A percentile compares a stretch with the other conserved stretches of the same genome.
Conservation (phyloP, 2,888 invertebrate species). For the Calliopum simillimum region DNA sequence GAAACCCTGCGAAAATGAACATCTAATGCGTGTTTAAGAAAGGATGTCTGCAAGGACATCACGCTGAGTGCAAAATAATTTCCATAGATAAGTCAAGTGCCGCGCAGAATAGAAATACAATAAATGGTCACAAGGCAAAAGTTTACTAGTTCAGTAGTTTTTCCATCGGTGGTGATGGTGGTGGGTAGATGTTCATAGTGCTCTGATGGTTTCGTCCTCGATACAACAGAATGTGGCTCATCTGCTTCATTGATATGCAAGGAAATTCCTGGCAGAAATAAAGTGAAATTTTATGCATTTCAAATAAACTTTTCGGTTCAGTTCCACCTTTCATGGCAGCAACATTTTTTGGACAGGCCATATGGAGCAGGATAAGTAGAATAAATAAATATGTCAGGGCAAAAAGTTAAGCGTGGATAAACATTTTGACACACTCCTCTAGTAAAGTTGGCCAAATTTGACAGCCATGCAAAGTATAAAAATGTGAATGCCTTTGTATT, state of each 20-base stretch:
- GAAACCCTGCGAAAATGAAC: slow-evolving; percentile 9
- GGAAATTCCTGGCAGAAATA: slow-evolving; percentile 56
- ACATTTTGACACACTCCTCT: slow-evolving; percentile 39
- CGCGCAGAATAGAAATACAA: background rate
- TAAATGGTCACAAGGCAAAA: slow-evolving; percentile 30
- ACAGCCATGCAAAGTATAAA: background rate
- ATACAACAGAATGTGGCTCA: background rate
- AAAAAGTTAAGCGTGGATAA: slow-evolving; percentile 45
- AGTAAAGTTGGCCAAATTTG: background rate
- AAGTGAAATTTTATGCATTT: slow-evolving; percentile 63
- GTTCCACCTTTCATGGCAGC: background rate
- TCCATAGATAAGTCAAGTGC: slow-evolving; percentile 46
- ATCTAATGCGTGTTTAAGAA: slow-evolving; percentile 10
- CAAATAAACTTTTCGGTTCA: slow-evolving; percentile 47
- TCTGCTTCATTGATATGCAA: slow-evolving; percentile 34
- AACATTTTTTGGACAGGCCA: background rate
- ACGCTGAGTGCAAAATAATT: slow-evolving; percentile 49
- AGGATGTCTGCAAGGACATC: slow-evolving; percentile 34
- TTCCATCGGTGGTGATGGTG: background rate
- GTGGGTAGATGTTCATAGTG: background rate
- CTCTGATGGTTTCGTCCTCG: background rate
- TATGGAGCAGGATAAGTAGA: slow-evolving; percentile 23
- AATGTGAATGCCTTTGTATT: slow-evolving; percentile 11
- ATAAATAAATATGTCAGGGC: slow-evolving; percentile 60
- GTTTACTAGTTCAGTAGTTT: slow-evolving; percentile 40